These are phyloP conservation scores for Phataginus tetradactyla DNA, from an alignment of 2,797 vertebrate genomes.

Conservation along the genomic window DNA sequence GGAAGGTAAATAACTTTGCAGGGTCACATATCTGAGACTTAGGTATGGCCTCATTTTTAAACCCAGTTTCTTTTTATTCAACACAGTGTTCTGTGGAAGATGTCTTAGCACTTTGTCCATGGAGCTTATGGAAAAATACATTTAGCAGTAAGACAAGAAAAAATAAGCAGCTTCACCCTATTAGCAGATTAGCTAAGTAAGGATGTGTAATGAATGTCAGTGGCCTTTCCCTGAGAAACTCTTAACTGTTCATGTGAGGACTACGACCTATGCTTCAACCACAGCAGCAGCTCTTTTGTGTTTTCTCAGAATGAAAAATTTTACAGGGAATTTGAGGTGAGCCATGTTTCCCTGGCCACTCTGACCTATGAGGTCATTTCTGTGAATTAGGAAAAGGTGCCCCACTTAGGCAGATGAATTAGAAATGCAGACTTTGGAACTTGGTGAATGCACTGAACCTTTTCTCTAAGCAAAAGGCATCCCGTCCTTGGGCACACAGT, in stretches of 20 bases:
- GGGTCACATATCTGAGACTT: background rate
- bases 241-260: background rate
- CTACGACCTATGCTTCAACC: background rate
- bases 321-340: constrained; percentile 11
- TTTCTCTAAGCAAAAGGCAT: background rate
- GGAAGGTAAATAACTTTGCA: background rate
- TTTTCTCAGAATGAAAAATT: constrained; percentile 38
- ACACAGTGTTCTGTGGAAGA: background rate
- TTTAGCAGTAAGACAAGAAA: background rate
- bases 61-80: background rate
- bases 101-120: background rate
- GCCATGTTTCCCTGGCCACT: background rate
- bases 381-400: constrained; percentile 21
- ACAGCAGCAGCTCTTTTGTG: background rate
- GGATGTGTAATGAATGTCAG: background rate
- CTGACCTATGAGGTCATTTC: background rate
- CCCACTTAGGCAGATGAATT: background rate
- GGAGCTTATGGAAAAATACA: background rate
- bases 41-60: background rate
- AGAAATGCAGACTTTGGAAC: background rate
- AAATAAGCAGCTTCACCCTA: background rate
- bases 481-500: background rate
- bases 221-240: background rate
- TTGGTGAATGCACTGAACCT: background rate
- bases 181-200: background rate